A percentile compares a stretch with the other conserved stretches of the same genome.
These are phyloP conservation scores for Clistopyga incitator DNA, from an alignment of 2,888 invertebrate species.

Conservation along the genomic window DNA sequence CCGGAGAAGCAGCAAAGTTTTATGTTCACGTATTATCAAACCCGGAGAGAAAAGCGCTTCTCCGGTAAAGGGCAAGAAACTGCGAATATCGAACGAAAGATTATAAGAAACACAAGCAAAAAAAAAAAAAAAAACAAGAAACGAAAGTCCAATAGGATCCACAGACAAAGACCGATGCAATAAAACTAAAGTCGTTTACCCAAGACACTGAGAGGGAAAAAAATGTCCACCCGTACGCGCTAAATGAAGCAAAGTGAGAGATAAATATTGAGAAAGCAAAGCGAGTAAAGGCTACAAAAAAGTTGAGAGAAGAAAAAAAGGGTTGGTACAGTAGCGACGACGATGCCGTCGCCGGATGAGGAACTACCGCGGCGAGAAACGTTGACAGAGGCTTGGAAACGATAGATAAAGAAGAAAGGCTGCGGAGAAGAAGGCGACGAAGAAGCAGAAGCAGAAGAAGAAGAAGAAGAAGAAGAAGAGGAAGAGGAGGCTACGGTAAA, in stretches of 20 bases:
- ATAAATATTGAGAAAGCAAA: slow-evolving; percentile 38
- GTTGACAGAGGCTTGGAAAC: slow-evolving; percentile 25
- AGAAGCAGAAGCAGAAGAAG: slow-evolving; percentile 27
- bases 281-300: slow-evolving; percentile 31
- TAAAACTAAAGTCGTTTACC: slow-evolving; percentile 20
- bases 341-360: slow-evolving; percentile 3
- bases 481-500: slow-evolving; percentile 19
- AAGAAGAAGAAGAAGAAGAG: slow-evolving; percentile 21
- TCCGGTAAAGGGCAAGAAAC: not conserved
- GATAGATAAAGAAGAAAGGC: slow-evolving; percentile 50
- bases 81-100: not conserved
- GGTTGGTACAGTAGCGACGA: slow-evolving; percentile 1
- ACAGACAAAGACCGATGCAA: not conserved
- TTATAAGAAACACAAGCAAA: not conserved
- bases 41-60: not conserved
- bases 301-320: not conserved
- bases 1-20: not conserved
- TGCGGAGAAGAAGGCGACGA: slow-evolving; percentile 15
- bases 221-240: slow-evolving; percentile 3
- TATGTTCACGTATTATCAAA: not conserved
- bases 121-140: no score
- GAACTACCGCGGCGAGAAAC: slow-evolving; percentile 13
- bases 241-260: slow-evolving; percentile 46
- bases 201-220: not conserved
- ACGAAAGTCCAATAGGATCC: slow-evolving; percentile 4